Conservation (phyloP, 2,888 invertebrate species). For the Chelonus formosanus region DNA sequence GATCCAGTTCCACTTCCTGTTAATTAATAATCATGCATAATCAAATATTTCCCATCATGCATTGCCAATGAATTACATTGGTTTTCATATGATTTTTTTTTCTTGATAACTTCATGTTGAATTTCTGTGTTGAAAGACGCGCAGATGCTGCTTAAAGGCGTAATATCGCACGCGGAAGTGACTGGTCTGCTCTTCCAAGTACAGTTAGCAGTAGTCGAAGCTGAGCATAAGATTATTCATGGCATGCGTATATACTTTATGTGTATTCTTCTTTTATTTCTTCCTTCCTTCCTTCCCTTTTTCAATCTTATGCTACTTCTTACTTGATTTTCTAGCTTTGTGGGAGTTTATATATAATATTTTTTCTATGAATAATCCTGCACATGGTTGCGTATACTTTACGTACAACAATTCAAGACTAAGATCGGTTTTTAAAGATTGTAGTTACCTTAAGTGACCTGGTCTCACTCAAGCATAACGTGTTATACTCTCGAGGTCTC, state of each 20-base stretch:
- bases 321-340: neutral
- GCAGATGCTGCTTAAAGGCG: slow-evolving; percentile 38
- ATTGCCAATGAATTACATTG: neutral
- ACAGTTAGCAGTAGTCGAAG: slow-evolving; percentile 46
- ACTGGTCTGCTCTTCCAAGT: slow-evolving; percentile 49
- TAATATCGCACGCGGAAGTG: slow-evolving; percentile 50
- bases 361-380: neutral
- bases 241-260: slow-evolving; percentile 6
- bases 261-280: slow-evolving; percentile 20
- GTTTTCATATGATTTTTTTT: slow-evolving; percentile 1
- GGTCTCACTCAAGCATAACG: slow-evolving; percentile 15
- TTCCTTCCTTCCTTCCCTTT: slow-evolving; percentile 27
- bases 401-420: neutral
- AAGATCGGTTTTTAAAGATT: slow-evolving; percentile 10
- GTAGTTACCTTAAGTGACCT: slow-evolving; percentile 18
- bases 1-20: slow-evolving; percentile 55
- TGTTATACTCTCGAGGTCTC: slow-evolving; percentile 16
- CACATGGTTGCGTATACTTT: neutral
- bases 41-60: slow-evolving; percentile 36
- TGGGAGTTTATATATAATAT: neutral
- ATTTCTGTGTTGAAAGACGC: no score
- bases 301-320: neutral
- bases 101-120: slow-evolving; percentile 4
- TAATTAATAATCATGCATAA: slow-evolving; percentile 54
- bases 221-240: slow-evolving; percentile 15